Base-by-base conservation (phyloP, 2,113 vertebrate species). In the Stictonetta naevosa region DNA sequence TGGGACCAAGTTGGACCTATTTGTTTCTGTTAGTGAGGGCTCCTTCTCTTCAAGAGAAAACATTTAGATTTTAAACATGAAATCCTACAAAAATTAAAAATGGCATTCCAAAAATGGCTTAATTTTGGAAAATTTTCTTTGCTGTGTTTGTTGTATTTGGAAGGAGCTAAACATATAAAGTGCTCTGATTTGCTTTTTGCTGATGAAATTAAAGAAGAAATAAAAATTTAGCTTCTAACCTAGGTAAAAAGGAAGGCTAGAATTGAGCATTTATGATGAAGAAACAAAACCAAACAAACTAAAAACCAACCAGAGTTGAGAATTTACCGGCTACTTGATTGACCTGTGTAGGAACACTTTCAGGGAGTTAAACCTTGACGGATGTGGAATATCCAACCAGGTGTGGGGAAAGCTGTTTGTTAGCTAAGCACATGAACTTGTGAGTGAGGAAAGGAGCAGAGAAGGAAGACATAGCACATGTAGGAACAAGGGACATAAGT, bases 401-500 rank as follows among this genome's bases (percentile, higher is more conserved):
- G 4, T 74, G 17, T 38, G 16, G 62, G 15, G 16, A 3, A 50
- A 31, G 20, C 1, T 56, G 7, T 40, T 80, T 58, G 21, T 46
- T 60, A 52, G 13, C 29, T 76, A 13, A 72, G 10, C 29, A 36
- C 18, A 28, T 72, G 69, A 20, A 53, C 20, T 42, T 3, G 5
- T 73, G 6, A 19, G 7, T 59, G 22, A 26, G 66, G 5, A 64
- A 59, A 17, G 26, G 17, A 62, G 8, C 38, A 20, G 25, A 80
- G 28, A 48, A 56, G 2, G n/a, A 21, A n/a, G 23, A 18, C 7
- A 4, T 21, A 11, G 33, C 13, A 68, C 10, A 8, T 14, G 33
- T 22, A 38, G 16, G 23, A 59, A 14, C n/a, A 77, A 10, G 0
- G 1, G 33, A 48, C 5, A 0, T 31, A 33, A 26, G 12, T 71